Base-by-base conservation (phyloP, 2,888 invertebrate genomes). In the Julus scandinavius region DNA sequence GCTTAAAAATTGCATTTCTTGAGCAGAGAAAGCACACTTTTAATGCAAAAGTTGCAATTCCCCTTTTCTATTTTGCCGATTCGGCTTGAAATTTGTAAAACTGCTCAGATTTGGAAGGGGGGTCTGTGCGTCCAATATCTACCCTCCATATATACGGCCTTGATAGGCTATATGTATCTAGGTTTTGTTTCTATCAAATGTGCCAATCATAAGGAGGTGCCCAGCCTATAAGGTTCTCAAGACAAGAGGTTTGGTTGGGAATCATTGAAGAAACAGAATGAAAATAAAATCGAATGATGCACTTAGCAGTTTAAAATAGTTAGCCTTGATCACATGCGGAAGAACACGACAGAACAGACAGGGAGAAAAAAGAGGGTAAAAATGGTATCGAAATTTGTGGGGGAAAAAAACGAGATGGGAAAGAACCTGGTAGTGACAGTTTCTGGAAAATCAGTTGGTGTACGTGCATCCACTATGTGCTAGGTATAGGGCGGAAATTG, bases 261-360 rank as follows among this genome's bases (percentile, higher is more conserved):
- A 72, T 72, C 72, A 72, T 6, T 72, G 72, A 7, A 72, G 72
- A 72, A 72, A 72, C 20, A 29, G 29, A 72, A 20, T 72, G 20
- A 72, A 72, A 72, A 72, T 72, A 72, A 72, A 29, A 72, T 29
- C 72, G 72, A 72, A 72, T 29, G 72, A 72, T 72, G 72, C 72
- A 29, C 72, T 72, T 72, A n/a, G 7, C 20, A 72, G 29, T 20
- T 29, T 29, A 72, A 20, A 29, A 29, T 72, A 72, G 72, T 72
- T 72, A 72, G 72, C 29, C 72, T 29, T 72, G 72, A 72, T 72
- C 29, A 9, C 20, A 72, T 72, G 29, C 1, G 72, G 72, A 29
- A 7, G 2, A n/a, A n/a, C 63, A 63, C 20, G 7, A 29, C 20
- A 20, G 20, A 0, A 7, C 6, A 20, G 17, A 29, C n/a, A 29